These are phyloP conservation scores for Eretmochelys imbricata DNA, from an alignment of 2,113 vertebrate genomes.

Conservation along the genomic window DNA sequence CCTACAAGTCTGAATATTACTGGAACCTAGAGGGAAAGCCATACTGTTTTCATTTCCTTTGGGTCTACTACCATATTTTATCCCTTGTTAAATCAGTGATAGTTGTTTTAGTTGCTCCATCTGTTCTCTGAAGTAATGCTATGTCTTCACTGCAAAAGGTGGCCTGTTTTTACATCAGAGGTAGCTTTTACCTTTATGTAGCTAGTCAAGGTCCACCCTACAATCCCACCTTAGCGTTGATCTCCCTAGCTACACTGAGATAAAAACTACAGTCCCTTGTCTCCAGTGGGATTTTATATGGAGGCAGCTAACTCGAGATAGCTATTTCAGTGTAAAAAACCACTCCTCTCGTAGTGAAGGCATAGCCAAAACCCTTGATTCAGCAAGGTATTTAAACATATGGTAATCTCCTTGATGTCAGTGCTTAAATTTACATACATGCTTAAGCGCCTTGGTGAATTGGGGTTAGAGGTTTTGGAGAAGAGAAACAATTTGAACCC, in stretches of 20 bases:
- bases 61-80: background rate
- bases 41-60: background rate
- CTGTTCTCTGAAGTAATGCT: background rate
- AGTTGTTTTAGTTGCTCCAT: background rate
- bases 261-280: rapidly evolving
- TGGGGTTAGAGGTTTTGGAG: background rate
- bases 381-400: background rate
- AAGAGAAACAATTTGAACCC: background rate
- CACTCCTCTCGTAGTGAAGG: background rate
- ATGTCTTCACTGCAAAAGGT: background rate
- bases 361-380: background rate
- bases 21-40: background rate
- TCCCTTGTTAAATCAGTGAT: background rate
- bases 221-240: background rate
- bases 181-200: background rate
- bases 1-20: background rate
- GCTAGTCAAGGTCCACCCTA: rapidly evolving
- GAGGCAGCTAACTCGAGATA: background rate
- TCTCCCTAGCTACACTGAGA: background rate
- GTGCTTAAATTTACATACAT: background rate
- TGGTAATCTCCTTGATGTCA: background rate
- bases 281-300: background rate
- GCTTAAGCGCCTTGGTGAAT: background rate
- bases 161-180: background rate
- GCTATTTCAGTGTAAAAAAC: background rate